These are phyloP conservation scores for Hoplostethus atlanticus DNA, from an alignment of 2,797 vertebrate genomes.

Conservation along the genomic window DNA sequence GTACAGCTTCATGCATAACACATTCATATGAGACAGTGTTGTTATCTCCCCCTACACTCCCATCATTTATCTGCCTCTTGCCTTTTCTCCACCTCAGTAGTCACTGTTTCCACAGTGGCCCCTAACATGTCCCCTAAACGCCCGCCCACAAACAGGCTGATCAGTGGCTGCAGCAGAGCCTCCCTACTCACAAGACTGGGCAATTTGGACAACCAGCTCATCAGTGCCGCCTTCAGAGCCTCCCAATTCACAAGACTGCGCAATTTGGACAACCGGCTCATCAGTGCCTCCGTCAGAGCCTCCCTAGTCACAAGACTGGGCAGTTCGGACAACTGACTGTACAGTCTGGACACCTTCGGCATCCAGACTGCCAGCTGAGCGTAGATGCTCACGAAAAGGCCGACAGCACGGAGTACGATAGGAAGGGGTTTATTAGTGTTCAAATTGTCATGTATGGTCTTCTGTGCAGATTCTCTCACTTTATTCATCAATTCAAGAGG, in stretches of 20 bases:
- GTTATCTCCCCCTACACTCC: background rate
- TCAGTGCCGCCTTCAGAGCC: too few species aligned
- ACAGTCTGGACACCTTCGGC: constrained; percentile 20
- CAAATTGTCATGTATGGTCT: constrained; percentile 36
- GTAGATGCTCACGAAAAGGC: too few species aligned
- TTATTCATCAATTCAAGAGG: constrained; percentile 50
- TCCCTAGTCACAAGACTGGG: too few species aligned
- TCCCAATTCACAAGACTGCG: too few species aligned
- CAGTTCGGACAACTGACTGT: too few species aligned
- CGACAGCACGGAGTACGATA: constrained; percentile 24
- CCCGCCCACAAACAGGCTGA: constrained; percentile 84
- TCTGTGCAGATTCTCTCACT: constrained; percentile 72
- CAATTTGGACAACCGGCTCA: too few species aligned
- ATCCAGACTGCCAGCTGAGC: constrained; percentile 67
- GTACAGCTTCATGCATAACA: constrained; percentile 18
- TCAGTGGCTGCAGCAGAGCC: constrained; percentile 80
- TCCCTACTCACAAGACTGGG: constrained; percentile 74
- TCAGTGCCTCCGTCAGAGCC: too few species aligned
- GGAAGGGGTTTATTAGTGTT: constrained; percentile 9
- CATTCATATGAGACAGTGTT: background rate
- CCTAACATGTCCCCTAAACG: constrained; percentile 78
- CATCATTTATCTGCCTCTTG: constrained; percentile 72
- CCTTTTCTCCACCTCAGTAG: constrained; percentile 82
- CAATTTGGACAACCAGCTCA: constrained; percentile 21
- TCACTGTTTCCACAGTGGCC: constrained; percentile 83